A percentile compares a stretch with the other conserved stretches of the same genome.
These are phyloP conservation scores for Cantharis flavilabris DNA, from an alignment of 2,888 invertebrate species.

Conservation along the genomic window DNA sequence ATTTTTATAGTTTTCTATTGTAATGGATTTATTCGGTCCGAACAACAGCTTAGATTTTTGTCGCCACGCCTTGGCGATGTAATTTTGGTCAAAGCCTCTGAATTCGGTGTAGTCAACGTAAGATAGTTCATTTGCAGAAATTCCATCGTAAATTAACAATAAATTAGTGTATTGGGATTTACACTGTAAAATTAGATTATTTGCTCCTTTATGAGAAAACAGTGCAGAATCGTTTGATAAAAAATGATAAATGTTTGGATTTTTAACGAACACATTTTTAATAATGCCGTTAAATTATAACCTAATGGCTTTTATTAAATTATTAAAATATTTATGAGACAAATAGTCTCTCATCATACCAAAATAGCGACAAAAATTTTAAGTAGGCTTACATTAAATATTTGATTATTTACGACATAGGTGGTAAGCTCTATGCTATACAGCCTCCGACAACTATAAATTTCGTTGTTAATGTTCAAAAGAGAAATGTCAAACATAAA, in stretches of 20 bases:
- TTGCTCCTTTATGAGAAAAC: too few relatives aligned
- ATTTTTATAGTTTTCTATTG: background rate
- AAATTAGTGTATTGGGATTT: background rate
- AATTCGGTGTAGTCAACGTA: background rate
- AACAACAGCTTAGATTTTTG: background rate
- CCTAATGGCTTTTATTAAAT: background rate
- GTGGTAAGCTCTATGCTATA: background rate
- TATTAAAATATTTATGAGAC: background rate
- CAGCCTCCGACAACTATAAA: constrained; percentile 11
- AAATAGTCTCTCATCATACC: background rate
- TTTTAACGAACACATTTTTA: background rate
- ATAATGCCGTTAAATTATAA: too few relatives aligned
- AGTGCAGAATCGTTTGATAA: too few relatives aligned
- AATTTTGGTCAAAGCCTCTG: background rate
- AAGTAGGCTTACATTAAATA: background rate
- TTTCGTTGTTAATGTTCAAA: constrained; percentile 11
- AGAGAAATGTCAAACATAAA: constrained; percentile 11
- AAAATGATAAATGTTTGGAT: too few relatives aligned
- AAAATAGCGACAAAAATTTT: background rate
- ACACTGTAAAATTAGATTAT: background rate
- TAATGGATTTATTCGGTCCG: background rate
- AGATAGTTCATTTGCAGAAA: background rate
- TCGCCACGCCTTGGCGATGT: background rate
- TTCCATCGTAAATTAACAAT: background rate
- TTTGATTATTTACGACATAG: background rate